Evolutionary conservation across 2,797 vertebrate genomes (phyloP).

Genomic region (Hydrocynus forskahlii): DNA sequence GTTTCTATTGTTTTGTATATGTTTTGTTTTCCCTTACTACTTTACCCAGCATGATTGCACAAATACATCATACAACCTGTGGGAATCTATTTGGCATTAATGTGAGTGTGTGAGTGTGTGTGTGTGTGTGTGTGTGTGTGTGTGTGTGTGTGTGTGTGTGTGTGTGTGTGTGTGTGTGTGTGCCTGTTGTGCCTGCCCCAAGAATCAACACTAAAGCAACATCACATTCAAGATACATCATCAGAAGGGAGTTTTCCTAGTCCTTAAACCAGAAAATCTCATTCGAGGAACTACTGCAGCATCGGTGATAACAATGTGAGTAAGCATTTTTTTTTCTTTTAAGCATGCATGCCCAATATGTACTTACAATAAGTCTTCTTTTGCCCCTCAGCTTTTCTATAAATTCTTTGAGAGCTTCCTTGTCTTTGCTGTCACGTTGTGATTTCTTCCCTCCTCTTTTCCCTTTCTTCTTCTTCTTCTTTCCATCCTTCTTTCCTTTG

Average conservation of each 20-base stretch:
- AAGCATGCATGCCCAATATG: not conserved
- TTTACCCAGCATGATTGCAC: no score
- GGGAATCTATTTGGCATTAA: no score
- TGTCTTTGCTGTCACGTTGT: conserved; percentile 71
- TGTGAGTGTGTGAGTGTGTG: no score
- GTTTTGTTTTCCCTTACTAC: no score
- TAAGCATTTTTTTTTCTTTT: not conserved
- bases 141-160: no score
- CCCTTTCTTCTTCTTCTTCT: conserved; percentile 65
- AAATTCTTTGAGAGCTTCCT: conserved; percentile 68
- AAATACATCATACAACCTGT: no score
- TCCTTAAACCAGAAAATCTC: not conserved
- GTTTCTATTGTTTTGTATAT: no score
- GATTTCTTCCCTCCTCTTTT: conserved; percentile 76
- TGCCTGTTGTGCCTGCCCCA: no score
- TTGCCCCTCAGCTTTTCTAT: conserved; percentile 71
- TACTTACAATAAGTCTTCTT: conserved; percentile 79
- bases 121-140: no score
- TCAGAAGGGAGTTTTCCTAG: not conserved
- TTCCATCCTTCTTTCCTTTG: conserved; percentile 74
- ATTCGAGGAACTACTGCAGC: not conserved
- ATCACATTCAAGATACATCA: not conserved
- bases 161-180: no score
- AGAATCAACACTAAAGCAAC: no score
- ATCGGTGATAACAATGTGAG: not conserved